Evolutionary conservation across 2,888 invertebrate genomes (phyloP).

Genomic region (Ethmia dodecea): DNA sequence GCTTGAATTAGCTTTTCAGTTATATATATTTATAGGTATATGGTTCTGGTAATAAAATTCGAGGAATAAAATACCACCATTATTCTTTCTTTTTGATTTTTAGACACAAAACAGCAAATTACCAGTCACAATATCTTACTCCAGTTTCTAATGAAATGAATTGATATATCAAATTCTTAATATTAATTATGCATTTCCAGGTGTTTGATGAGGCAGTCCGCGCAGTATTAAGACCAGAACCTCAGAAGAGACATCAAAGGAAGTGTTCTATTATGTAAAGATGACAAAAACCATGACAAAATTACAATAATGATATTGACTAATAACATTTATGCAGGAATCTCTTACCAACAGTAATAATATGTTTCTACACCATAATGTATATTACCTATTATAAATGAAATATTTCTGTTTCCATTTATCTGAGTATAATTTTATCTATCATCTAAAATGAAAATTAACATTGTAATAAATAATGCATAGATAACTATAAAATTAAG

Average conservation of each 20-base stretch:
- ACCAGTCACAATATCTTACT: no score
- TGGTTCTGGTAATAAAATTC: no score
- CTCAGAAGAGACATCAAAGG: constrained; percentile 95
- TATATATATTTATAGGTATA: no score
- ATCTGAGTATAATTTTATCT: background rate
- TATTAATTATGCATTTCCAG: constrained; percentile 78
- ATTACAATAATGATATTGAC: constrained; percentile 18
- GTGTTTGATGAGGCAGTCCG: constrained; percentile 99
- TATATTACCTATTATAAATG: background rate
- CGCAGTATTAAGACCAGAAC: constrained; percentile 97
- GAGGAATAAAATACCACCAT: no score
- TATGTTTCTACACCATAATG: constrained; percentile 56
- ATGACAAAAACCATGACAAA: constrained; percentile 41
- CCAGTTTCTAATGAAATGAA: no score
- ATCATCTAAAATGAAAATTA: no score
- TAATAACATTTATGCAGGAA: constrained; percentile 58
- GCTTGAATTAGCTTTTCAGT: no score
- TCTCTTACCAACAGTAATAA: constrained; percentile 64
- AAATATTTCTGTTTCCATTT: background rate
- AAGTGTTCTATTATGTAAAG: constrained; percentile 90
- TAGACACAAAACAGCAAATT: no score
- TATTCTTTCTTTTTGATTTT: no score
- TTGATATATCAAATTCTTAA: no score
- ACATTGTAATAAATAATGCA: no score
- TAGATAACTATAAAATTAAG: no score